Base-by-base conservation (phyloP, 2,888 invertebrate species). In the Pemphredon lugubris region DNA sequence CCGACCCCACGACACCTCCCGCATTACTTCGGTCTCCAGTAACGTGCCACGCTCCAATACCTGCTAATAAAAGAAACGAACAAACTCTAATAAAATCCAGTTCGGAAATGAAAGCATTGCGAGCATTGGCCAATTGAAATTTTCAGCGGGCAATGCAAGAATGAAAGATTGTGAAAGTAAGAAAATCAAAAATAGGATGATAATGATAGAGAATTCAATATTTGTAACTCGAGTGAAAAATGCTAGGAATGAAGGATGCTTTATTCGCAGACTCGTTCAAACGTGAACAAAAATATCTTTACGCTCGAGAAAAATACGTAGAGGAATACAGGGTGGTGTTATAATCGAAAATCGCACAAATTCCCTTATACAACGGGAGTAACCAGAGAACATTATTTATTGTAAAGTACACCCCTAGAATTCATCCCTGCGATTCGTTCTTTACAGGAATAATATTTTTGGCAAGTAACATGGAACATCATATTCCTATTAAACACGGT, bases 21-120 rank as follows among this genome's bases (percentile, higher is more conserved):
- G 88, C 85, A 53, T 95, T 95, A 93, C 94, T 93, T 91, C 93
- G 92, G 91, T 92, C 92, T 90, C 94, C 93, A 90, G 94, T 94
- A 92, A 95, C 94, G 91, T 96, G 96, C 96, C 96, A 96, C 92
- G 93, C 91, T 87, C 94, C 94, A 92, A 95, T 95, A 92, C 96
- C 96, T 96, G 91, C 53, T 73, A 58, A 57, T 51, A 32, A 73
- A 73, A 78, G 66, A 61, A 72, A 40, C n/a, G 58, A 77, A 64
- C 71, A 73, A 45, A 63, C 53, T 67, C 51, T 34, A 20, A 45
- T 48, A 60, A 67, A 55, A 59, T 45, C 67, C n/a, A 42, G n/a
- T 55, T 59, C 32, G 18, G 39, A 66, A 66, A 61, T 61, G 30
- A 68, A 53, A 45, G n/a, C 7, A 30, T 9, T 30, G 1, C 30